These are phyloP conservation scores for Rutilus rutilus DNA, from an alignment of 2,113 vertebrate genomes.

Conservation along the genomic window DNA sequence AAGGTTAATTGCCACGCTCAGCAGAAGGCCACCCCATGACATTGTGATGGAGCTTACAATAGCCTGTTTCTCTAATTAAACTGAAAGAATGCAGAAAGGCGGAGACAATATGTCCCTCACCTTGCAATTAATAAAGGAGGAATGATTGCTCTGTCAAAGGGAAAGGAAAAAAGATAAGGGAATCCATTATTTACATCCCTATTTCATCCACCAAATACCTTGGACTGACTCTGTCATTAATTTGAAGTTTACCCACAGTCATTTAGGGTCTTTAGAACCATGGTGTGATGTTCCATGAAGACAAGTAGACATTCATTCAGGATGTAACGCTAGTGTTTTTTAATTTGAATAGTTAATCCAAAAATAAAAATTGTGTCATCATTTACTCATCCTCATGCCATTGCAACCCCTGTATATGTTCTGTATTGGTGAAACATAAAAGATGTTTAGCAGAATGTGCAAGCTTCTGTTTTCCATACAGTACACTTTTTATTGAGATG, in stretches of 20 bases:
- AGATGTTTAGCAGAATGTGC: background rate
- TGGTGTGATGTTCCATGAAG: constrained; percentile 10
- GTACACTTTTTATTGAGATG: background rate
- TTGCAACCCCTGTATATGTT: background rate
- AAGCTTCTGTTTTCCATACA: background rate
- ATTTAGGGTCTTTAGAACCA: constrained; percentile 39
- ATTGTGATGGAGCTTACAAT: constrained; percentile 28
- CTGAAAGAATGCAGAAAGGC: constrained; percentile 14
- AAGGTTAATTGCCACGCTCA: constrained; percentile 30
- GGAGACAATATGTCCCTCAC: constrained; percentile 35
- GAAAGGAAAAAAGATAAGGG: constrained; percentile 34
- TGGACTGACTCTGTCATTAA: constrained; percentile 39
- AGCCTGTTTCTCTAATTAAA: constrained; percentile 27
- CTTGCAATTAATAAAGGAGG: constrained; percentile 39
- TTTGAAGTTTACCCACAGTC: constrained; percentile 48
- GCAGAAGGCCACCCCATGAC: constrained; percentile 8
- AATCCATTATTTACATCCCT: constrained; percentile 41
- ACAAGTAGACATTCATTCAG: constrained; percentile 25
- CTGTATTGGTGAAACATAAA: background rate
- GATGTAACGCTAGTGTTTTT: background rate
- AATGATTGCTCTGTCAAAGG: constrained; percentile 45
- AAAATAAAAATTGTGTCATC: background rate
- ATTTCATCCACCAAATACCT: constrained; percentile 42
- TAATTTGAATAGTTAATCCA: background rate
- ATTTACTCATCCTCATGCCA: background rate